Evolutionary conservation across 2,888 invertebrate species (phyloP).

Genomic region (Petrolisthes manimaculis): DNA sequence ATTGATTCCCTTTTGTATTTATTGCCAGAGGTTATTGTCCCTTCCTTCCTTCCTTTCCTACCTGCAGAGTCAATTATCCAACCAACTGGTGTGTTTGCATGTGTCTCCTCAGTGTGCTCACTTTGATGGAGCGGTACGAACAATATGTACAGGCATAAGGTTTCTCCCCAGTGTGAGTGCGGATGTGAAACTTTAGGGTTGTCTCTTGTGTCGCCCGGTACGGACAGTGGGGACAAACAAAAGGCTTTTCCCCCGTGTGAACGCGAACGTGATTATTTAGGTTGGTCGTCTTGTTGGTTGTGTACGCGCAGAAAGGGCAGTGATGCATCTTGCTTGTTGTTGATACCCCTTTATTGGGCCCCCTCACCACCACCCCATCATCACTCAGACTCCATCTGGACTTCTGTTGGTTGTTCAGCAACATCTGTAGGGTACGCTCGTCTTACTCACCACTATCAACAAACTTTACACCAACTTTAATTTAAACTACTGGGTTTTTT

Average conservation of each 20-base stretch:
- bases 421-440: slow-evolving; percentile 49
- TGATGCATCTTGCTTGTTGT: slow-evolving; percentile 39
- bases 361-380: neutral
- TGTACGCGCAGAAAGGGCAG: slow-evolving; percentile 56
- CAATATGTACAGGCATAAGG: slow-evolving; percentile 45
- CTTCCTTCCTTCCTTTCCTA: neutral
- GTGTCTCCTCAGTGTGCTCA: slow-evolving; percentile 41
- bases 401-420: slow-evolving; percentile 46
- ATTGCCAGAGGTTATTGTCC: neutral
- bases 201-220: slow-evolving; percentile 40
- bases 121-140: slow-evolving; percentile 46
- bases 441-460: slow-evolving; percentile 41
- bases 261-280: slow-evolving; percentile 52
- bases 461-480: neutral
- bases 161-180: slow-evolving; percentile 55
- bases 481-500: too few relatives aligned
- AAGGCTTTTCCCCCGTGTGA: slow-evolving; percentile 53
- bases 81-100: slow-evolving; percentile 33
- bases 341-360: slow-evolving; percentile 29
- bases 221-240: slow-evolving; percentile 44
- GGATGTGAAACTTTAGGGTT: slow-evolving; percentile 52
- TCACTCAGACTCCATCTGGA: slow-evolving; percentile 25
- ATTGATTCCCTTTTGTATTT: too few relatives aligned
- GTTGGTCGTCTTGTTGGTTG: slow-evolving; percentile 53
- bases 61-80: neutral